Evolutionary conservation across 2,113 vertebrate species (phyloP).

Genomic region (Steatornis caripensis): DNA sequence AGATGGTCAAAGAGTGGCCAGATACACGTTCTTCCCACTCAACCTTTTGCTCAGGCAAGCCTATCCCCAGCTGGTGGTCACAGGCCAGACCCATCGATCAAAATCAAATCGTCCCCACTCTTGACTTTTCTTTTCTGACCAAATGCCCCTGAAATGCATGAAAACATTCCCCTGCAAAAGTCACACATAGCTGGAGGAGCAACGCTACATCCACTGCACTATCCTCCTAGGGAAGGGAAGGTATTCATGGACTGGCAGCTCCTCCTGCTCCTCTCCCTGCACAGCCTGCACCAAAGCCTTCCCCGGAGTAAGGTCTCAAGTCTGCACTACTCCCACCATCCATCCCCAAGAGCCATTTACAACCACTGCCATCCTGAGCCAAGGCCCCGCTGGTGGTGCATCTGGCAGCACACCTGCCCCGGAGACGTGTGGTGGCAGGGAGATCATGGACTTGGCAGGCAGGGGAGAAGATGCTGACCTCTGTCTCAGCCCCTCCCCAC

Average conservation of each 20-base stretch:
- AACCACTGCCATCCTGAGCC: not conserved
- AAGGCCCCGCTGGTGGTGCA: not conserved
- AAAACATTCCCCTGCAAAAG: not conserved
- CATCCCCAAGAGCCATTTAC: not conserved
- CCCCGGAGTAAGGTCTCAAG: not conserved
- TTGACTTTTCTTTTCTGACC: not conserved
- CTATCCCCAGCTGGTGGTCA: not conserved
- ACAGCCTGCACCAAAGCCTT: not conserved
- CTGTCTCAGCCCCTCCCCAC: not conserved
- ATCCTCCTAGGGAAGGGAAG: not conserved
- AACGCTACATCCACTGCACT: not conserved
- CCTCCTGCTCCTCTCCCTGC: not conserved
- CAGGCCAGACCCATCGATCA: not conserved
- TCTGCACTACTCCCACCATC: not conserved
- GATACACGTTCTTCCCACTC: not conserved
- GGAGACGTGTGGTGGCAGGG: not conserved
- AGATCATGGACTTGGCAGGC: not conserved
- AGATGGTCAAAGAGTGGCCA: not conserved
- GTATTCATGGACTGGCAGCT: not conserved
- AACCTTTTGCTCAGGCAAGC: not conserved
- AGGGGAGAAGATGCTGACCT: not conserved
- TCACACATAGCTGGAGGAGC: accelerated
- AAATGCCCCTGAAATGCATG: not conserved
- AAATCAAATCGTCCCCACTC: not conserved
- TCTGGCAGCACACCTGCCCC: not conserved